Evolutionary conservation across 2,113 vertebrate genomes (phyloP).

Genomic region (Gymnobelideus leadbeateri): DNA sequence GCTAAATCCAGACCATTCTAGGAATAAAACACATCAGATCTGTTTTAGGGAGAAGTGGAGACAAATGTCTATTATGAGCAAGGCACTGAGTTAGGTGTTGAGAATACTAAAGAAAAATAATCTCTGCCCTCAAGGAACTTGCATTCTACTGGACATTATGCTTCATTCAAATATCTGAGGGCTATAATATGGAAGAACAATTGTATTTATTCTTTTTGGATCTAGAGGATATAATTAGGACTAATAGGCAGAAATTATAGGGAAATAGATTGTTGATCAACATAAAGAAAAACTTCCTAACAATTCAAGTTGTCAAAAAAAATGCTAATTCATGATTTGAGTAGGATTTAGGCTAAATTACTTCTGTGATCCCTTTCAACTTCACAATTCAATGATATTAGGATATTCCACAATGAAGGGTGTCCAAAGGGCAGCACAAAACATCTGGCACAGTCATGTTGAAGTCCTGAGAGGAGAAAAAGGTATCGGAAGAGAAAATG

Average conservation of each 20-base stretch:
- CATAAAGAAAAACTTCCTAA: neutral
- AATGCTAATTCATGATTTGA: neutral
- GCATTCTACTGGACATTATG: neutral
- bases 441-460: neutral
- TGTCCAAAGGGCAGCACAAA: neutral
- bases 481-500: too few species aligned
- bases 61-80: neutral
- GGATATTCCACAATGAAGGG: neutral
- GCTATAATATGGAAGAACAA: neutral
- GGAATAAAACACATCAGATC: neutral
- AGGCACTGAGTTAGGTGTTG: neutral
- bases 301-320: neutral
- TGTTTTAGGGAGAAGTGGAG: neutral
- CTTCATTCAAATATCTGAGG: neutral
- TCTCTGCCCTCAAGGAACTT: neutral
- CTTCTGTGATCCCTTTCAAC: neutral
- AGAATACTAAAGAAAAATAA: neutral
- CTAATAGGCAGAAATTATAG: neutral
- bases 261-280: neutral
- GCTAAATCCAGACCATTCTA: neutral
- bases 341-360: neutral
- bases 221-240: neutral
- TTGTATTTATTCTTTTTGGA: neutral
- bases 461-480: fast-evolving
- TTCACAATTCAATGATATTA: neutral